Evolutionary conservation across 2,797 vertebrate genomes (phyloP), one percentile per base, ranked within the genome.

Genomic region (Anguilla megastoma): DNA sequence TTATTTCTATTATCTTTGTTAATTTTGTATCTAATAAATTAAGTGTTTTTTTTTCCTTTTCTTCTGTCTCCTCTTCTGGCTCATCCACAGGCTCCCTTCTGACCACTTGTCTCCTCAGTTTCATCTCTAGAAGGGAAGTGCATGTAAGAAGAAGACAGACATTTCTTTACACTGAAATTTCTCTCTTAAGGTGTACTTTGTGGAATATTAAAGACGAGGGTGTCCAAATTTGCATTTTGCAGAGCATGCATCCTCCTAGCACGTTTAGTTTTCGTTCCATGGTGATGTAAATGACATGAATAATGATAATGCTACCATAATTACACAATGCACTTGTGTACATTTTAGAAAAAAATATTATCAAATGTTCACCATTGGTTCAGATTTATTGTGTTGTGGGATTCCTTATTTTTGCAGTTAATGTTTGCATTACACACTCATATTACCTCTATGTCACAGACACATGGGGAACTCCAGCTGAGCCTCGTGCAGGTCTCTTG

Each of bases 11-110:
- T 88, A 84, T 88, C 30, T 71, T 58, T 71, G 63, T 45, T 82
- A 45, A 82, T 87, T 48, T 87, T 63, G 66, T 60, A 82, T 87
- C 76, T 79, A 87, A 87, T 87, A 60, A 89, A 63, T 84, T 56
- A n/a, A 54, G 33, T 76, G 48, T 21, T 18, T 2, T 45, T 82
- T 84, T 84, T 84, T n/a, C 24, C 54, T n/a, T 27, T 0, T 9
- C 1, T 86, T 7, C 7, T 69, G 41, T 74, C 83, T 41, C 36
- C 52, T 10, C 83, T 33, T 30, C 27, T 33, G 86, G 21, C 66
- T 84, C 36, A 24, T 85, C 87, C 69, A 87, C 45, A 18, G 88
- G 85, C 48, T 69, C 54, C 30, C 88, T 83, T 50, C 69, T 76
- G 6, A 14, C 50, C 80, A n/a, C 24, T 24, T 66, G 21, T 24